A percentile compares a stretch with the other conserved stretches of the same genome.
Evolutionary conservation across 2,113 vertebrate species (phyloP).

Genomic region (Siniperca knerii): DNA sequence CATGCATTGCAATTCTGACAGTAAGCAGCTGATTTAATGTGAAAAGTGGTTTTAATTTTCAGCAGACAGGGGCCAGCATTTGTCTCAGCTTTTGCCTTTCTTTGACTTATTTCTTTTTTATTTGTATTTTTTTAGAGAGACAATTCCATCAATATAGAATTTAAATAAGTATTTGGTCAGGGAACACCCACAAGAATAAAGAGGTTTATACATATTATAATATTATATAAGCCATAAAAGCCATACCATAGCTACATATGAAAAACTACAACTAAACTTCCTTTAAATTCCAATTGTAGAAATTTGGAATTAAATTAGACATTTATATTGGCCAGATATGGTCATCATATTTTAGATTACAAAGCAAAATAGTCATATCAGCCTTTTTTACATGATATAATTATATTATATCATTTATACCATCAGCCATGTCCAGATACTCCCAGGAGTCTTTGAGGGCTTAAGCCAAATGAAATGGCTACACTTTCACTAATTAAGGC

Average conservation of each 20-base stretch:
- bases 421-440: slow-evolving; percentile 6
- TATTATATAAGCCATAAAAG: too few species aligned
- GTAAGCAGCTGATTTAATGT: slow-evolving; percentile 3
- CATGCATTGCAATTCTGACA: background rate
- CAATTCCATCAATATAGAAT: background rate
- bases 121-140: background rate
- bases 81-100: slow-evolving; percentile 3
- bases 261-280: background rate
- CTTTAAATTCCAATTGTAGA: background rate
- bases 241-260: background rate
- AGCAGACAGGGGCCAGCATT: background rate
- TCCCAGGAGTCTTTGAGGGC: background rate
- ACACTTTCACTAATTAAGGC: background rate
- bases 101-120: background rate
- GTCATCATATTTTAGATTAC: background rate
- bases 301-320: background rate
- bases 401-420: background rate
- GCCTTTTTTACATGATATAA: background rate
- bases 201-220: background rate
- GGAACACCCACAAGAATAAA: background rate
- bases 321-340: background rate
- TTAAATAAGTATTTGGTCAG: background rate
- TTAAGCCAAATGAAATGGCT: background rate
- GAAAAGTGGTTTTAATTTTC: slow-evolving; percentile 10
- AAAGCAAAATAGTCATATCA: background rate